These are phyloP conservation scores for Nothobranchius furzeri DNA, from an alignment of 2,113 vertebrate genomes.

Conservation along the genomic window DNA sequence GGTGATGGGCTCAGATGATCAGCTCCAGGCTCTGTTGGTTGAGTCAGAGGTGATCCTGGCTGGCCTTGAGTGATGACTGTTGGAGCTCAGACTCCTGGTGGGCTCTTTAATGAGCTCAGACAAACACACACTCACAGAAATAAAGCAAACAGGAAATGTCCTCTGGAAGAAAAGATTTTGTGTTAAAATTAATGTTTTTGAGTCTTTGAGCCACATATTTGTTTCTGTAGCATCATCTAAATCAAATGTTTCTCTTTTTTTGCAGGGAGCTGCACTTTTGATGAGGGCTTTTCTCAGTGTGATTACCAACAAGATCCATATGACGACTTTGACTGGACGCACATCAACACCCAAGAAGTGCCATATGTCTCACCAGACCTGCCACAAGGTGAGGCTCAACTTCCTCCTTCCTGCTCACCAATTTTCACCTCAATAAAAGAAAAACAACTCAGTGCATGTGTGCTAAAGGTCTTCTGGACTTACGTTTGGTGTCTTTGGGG, in stretches of 20 bases:
- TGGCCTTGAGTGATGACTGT: conserved; percentile 68
- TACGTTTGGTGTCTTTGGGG: not conserved
- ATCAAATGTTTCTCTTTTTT: conserved; percentile 13
- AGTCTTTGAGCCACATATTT: not conserved
- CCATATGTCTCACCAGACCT: conserved; percentile 90
- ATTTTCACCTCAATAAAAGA: not conserved
- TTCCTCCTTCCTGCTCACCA: not conserved
- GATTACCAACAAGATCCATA: conserved; percentile 97
- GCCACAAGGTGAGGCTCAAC: conserved; percentile 87
- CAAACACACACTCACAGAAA: conserved; percentile 7
- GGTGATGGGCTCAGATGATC: conserved; percentile 70
- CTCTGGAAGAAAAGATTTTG: not conserved
- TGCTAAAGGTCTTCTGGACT: not conserved
- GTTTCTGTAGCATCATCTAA: not conserved
- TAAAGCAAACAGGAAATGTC: conserved; percentile 22
- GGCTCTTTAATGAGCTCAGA: conserved; percentile 64
- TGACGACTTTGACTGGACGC: conserved; percentile 96
- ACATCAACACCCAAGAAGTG: conserved; percentile 92
- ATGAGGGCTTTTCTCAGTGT: conserved; percentile 91
- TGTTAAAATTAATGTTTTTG: not conserved
- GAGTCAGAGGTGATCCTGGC: conserved; percentile 69
- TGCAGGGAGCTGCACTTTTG: conserved; percentile 92
- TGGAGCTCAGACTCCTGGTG: conserved; percentile 50
- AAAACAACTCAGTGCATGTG: not conserved
- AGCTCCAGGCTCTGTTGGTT: conserved; percentile 60